Evolutionary conservation across 2,888 invertebrate species (phyloP).

Genomic region (Aromia moschata): DNA sequence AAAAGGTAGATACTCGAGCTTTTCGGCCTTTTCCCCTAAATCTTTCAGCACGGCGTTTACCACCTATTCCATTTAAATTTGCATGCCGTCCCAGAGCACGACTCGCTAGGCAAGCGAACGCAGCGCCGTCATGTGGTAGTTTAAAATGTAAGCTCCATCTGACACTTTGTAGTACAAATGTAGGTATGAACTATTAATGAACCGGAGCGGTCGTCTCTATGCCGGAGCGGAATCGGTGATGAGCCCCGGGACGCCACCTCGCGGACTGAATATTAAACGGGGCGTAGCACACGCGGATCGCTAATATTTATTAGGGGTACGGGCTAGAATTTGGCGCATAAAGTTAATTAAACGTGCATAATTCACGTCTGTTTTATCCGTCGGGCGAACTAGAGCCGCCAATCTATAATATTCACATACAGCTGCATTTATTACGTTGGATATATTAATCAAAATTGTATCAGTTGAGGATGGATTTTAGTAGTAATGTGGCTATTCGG

Average conservation of each 20-base stretch:
- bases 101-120: neutral
- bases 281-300: neutral
- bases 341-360: too few species aligned
- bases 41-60: neutral
- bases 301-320: too few species aligned
- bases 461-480: too few species aligned
- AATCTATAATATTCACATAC: too few species aligned
- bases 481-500: too few species aligned
- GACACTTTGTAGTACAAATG: constrained; percentile 28
- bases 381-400: too few species aligned
- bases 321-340: too few species aligned
- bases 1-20: too few species aligned
- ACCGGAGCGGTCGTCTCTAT: constrained; percentile 9
- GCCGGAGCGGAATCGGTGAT: constrained; percentile 19
- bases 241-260: constrained; percentile 9
- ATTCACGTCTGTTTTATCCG: too few species aligned
- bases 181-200: constrained; percentile 28
- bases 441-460: too few species aligned
- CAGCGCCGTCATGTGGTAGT: constrained; percentile 10
- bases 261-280: constrained; percentile 19
- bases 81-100: neutral
- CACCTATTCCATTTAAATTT: neutral
- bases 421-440: too few species aligned
- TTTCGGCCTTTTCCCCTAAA: neutral
- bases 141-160: constrained; percentile 24